Base-by-base conservation (phyloP, 2,113 vertebrate species). In the Equus quagga region DNA sequence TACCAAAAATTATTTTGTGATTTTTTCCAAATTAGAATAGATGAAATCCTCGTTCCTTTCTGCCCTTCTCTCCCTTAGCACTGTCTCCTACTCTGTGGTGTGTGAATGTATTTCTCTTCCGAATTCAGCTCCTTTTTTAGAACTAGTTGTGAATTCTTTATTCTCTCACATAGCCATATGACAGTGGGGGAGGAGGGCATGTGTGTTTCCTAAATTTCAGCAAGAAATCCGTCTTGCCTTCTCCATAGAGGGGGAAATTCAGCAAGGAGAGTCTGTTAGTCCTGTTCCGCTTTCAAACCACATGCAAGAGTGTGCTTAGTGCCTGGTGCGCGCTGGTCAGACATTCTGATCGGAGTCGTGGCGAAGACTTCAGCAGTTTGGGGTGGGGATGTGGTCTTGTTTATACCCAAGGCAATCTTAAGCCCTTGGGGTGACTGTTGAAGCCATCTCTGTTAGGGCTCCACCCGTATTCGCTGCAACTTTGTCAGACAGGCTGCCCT, bases 91-190 rank as follows among this genome's bases (percentile, higher is more conserved):
- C 67, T 87, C 96, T 85, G 0, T 73, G 96, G 90, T 82, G 84
- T 96, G 83, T 36, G 54, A 65, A 67, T 69, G 65, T 62, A 17
- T 70, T 80, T 94, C 84, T 97, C 79, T 91, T 94, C 87, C 51
- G 72, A 65, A 62, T 75, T 86, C 51, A 65, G 62, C 91, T 96
- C 95, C 84, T 92, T 92, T 97, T 98, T 93, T 94, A 96, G 96
- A 95, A 75, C 89, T 85, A 44, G 91, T 94, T 98, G 94, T 97
- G 97, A 98, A 94, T 92, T 95, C 94, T 97, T 96, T 82, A 89
- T 97, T 94, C 96, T 97, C 86, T 93, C 96, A 98, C 93, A 92
- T 76, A 98, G 97, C 92, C 94, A 93, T 96, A 96, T 97, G 97
- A 97, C 58, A 76, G 96, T 94, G 67, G 91, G 56, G 83, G 89